Evolutionary conservation across 1,140 invertebrate genomes (phyloP), one percentile per base, ranked within the genome.

Genomic region (Trichoplusia ni): DNA sequence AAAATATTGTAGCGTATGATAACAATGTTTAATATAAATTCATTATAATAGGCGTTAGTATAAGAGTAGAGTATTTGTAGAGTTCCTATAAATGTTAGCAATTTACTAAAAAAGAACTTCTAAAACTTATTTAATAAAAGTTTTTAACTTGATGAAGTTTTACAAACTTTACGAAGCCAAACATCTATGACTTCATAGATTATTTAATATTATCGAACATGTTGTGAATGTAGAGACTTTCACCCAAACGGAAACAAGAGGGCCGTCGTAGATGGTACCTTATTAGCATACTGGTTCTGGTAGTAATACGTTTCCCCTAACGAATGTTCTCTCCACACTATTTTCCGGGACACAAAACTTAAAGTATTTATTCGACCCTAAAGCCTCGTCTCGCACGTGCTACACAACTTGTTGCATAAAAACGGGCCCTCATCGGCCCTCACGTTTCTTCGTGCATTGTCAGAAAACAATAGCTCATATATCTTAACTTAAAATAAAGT

Each of bases 391-490:
- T 11, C 53, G 67, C 73, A 75, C 73, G 73, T 70, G 70, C 67
- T 40, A 13, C 42, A 46, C 31, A 51, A 75, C 67, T 72, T 75
- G 70, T 73, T 69, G 67, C 67, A 70, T 54, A 69, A 64, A 69
- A 69, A 67, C 27, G 23, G 29, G 13, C 61, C 61, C 49, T 16
- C 49, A 67, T 21, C 16, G 29, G 13, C 61, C 61, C 49, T 16
- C 49, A 59, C 38, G 38, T 13, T 60, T 62, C 47, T 44, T 65
- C n/a, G 13, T 27, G 54, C 42, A 64, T 67, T 67, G 71, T 73
- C 51, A 65, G 19, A 33, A 61, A 27, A 67, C 67, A 69, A 73
- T 73, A 38, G 51, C 19, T 40, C 60, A 64, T 65, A 54, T 59
- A 62, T 63, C 66, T 62, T 69, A 13, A 59, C 66, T 62, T 69